These are phyloP conservation scores for Gavia stellata DNA, from an alignment of 2,113 vertebrate genomes.

Conservation along the genomic window DNA sequence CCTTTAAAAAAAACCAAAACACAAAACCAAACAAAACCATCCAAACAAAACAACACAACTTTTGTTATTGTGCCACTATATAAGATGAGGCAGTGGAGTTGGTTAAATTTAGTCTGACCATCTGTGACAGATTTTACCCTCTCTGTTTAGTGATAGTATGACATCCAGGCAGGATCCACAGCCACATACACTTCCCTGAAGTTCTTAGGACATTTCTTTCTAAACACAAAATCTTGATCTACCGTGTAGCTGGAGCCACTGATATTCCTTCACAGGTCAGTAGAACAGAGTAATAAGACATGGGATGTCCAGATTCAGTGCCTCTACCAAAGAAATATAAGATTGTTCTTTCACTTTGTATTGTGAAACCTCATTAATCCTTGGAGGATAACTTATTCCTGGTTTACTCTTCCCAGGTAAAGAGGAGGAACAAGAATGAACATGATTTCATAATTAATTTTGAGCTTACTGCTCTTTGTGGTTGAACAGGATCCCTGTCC, in stretches of 20 bases:
- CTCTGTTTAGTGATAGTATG: neutral
- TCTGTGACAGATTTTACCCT: neutral
- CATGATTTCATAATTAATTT: neutral
- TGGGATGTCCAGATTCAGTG: neutral
- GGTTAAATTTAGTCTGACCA: neutral
- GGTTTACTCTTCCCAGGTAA: neutral
- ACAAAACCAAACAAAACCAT: neutral
- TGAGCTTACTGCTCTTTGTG: neutral
- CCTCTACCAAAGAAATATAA: neutral
- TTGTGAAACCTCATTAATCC: neutral
- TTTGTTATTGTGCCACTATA: neutral
- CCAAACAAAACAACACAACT: accelerated
- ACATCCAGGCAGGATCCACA: neutral
- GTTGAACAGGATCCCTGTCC: neutral
- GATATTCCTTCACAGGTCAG: neutral
- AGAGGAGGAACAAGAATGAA: neutral
- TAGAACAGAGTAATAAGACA: neutral
- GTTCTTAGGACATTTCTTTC: neutral
- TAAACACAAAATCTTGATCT: neutral
- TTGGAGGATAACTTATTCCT: neutral
- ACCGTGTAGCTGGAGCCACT: neutral
- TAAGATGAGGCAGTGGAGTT: neutral
- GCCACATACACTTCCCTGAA: accelerated
- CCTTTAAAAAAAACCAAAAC: neutral
- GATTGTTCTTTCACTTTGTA: neutral